Percentiles rank a stretch among this genome's conserved stretches.
These are phyloP conservation scores for Manis pentadactyla DNA, from an alignment of 2,797 vertebrate species.

Conservation along the genomic window DNA sequence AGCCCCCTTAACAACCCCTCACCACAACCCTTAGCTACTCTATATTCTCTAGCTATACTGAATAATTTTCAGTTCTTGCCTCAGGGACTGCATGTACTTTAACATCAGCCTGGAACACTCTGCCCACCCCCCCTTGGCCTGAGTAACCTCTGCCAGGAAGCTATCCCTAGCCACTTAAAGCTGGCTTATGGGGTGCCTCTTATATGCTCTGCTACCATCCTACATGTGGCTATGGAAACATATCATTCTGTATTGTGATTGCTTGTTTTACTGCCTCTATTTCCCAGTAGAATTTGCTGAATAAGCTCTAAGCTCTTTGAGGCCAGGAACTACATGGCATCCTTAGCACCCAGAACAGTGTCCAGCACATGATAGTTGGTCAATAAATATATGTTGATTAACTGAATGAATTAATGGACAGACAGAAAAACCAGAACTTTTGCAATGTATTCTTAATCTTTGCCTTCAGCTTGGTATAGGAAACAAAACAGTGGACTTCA, in stretches of 20 bases:
- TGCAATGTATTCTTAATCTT: background rate
- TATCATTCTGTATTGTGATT: background rate
- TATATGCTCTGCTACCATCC: slow-evolving; percentile 9
- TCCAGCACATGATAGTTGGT: background rate
- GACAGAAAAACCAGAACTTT: slow-evolving; percentile 18
- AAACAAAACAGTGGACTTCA: slow-evolving; percentile 25
- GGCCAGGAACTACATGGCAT: background rate
- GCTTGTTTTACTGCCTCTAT: slow-evolving; percentile 32
- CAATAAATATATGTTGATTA: slow-evolving; percentile 47
- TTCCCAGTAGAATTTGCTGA: slow-evolving; percentile 11
- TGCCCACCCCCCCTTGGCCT: background rate
- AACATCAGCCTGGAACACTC: background rate
- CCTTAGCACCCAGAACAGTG: background rate
- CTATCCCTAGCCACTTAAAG: slow-evolving; percentile 10
- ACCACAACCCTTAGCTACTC: background rate
- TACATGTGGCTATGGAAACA: background rate
- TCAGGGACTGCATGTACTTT: slow-evolving; percentile 23
- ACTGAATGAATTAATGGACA: slow-evolving; percentile 31
- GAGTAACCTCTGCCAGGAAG: slow-evolving; percentile 28
- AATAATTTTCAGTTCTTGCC: slow-evolving; percentile 49
- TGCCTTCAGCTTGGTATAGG: background rate
- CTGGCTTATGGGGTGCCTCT: background rate
- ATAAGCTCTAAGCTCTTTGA: slow-evolving; percentile 42
- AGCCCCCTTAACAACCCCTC: background rate
- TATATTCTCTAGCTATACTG: background rate